Evolutionary conservation across 2,113 vertebrate genomes (phyloP).

Genomic region (Colaptes auratus): DNA sequence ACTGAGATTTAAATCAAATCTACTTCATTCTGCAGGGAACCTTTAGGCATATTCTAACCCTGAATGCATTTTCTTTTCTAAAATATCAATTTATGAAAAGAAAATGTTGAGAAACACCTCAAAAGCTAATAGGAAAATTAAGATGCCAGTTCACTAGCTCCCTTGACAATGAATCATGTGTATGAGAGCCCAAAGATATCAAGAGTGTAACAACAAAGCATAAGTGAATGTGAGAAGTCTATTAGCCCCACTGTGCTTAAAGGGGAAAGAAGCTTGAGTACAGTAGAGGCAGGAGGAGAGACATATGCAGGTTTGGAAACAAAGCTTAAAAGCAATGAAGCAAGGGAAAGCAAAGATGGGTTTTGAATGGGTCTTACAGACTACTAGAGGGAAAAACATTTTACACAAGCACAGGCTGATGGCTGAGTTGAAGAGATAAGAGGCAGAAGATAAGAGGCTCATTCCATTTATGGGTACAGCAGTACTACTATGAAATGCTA

Average conservation of each 20-base stretch:
- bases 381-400: neutral
- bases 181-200: neutral
- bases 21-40: neutral
- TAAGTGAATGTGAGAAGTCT: neutral
- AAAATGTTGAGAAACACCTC: neutral
- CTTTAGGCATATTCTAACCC: neutral
- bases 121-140: neutral
- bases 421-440: neutral
- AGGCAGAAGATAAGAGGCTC: neutral
- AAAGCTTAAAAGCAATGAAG: neutral
- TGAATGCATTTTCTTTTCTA: neutral
- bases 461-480: neutral
- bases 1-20: neutral
- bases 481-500: neutral
- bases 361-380: neutral
- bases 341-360: neutral
- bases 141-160: neutral
- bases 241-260: neutral
- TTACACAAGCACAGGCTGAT: neutral
- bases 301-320: neutral
- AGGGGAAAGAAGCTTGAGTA: neutral
- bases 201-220: neutral
- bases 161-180: neutral
- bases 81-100: neutral
- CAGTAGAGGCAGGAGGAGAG: neutral